Evolutionary conservation across 2,888 invertebrate species (phyloP), one percentile per base, ranked within the genome.

Genomic region (Tinea pellionella): DNA sequence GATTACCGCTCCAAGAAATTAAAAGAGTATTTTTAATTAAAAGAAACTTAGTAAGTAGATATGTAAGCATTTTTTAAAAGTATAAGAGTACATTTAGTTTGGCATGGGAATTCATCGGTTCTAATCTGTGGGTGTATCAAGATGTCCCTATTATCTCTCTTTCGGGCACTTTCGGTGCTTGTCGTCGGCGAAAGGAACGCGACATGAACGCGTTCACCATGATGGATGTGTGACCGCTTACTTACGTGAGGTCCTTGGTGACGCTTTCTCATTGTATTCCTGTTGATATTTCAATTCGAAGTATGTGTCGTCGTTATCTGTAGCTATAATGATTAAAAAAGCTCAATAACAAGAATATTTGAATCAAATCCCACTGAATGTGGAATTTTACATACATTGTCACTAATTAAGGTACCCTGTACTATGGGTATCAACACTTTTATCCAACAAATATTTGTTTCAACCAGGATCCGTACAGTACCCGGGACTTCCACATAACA

Each of bases 91-190:
- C 30, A 19, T 43, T 37, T 30, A 11, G 19, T 42, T 24, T 15
- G 69, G 72, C 82, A 81, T 84, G 85, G 82, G 87, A 86, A 84
- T 79, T 78, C 74, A 73, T 75, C 72, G 68, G 64, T 63, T 68
- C 73, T 85, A 86, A 87, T 87, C 86, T 80, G 65, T 68, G 69
- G 76, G 80, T 84, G 87, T 87, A 87, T 87, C 86, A 73, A 72
- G 76, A 75, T 86, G 86, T 86, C 82, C 78, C 84, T 74, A 85
- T 85, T 86, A 87, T 87, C 87, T 86, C 71, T 68, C 73, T 73
- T 77, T 75, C 74, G 77, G 77, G 74, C 80, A 80, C 78, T 83
- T 83, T 81, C 75, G 78, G 77, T 72, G 77, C 81, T 80, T 83
- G 85, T 84, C 72, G 73, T 15, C 69, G 72, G 74, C 75, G 77